Percentiles rank a stretch among this genome's conserved stretches.
Evolutionary conservation across 2,888 invertebrate genomes (phyloP).

Genomic region (Erebia ligea): DNA sequence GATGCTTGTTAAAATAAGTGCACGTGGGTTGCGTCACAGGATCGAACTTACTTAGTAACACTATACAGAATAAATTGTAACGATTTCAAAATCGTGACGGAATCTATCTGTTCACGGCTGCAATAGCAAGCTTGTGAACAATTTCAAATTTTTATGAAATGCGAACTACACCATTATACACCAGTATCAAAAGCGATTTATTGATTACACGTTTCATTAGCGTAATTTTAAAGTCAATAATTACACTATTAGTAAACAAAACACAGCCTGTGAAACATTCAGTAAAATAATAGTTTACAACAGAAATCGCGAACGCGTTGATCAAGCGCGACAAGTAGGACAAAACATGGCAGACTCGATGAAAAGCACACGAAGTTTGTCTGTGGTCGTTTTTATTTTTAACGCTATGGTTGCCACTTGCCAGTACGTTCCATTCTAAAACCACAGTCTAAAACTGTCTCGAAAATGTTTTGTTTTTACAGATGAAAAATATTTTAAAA

Average conservation of each 20-base stretch:
- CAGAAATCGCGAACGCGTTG: conserved; percentile 77
- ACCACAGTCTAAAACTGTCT: too few relatives aligned
- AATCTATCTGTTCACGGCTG: conserved; percentile 57
- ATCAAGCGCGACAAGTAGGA: conserved; percentile 83
- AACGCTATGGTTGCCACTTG: conserved; percentile 52
- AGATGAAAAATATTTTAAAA: background rate
- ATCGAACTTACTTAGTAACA: conserved; percentile 58
- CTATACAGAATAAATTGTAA: conserved; percentile 54
- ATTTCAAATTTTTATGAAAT: conserved; percentile 73
- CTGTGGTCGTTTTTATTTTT: conserved; percentile 74
- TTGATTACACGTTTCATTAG: conserved; percentile 58
- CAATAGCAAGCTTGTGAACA: conserved; percentile 62
- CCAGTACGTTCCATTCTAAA: conserved; percentile 41
- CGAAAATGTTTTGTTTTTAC: background rate
- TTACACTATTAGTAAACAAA: conserved; percentile 79
- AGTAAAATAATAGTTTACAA: conserved; percentile 73
- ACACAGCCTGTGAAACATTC: conserved; percentile 77
- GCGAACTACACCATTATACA: conserved; percentile 70
- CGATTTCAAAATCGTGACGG: conserved; percentile 58
- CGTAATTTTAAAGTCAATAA: conserved; percentile 63
- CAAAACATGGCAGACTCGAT: conserved; percentile 82
- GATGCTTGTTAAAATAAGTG: conserved; percentile 76
- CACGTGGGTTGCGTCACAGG: conserved; percentile 82
- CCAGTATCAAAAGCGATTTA: conserved; percentile 63
- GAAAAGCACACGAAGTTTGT: conserved; percentile 76